A percentile compares a stretch with the other conserved stretches of the same genome.
phyloP scores from a whole-genome alignment of 2,797 vertebrate genomes.

The Karalla daura region DNA sequence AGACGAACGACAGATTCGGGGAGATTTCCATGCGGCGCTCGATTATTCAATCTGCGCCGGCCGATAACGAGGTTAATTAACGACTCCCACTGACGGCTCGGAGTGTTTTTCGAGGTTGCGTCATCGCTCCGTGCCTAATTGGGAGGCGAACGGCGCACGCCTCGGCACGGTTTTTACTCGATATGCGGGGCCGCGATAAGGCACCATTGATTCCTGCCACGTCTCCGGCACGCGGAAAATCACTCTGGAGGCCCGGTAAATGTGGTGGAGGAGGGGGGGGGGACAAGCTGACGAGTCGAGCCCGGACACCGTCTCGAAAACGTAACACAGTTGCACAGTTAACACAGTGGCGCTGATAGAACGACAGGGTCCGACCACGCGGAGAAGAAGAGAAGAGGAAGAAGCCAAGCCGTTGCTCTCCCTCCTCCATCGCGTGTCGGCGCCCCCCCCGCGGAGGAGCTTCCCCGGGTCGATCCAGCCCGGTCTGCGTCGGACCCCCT shows the following conservation, averaged over 20 bases:
- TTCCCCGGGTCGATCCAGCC: slow-evolving; percentile 58
- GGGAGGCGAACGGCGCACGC: slow-evolving; percentile 19
- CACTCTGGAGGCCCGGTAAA: background rate
- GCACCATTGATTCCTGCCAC: slow-evolving; percentile 16
- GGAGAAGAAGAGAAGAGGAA: slow-evolving; percentile 6
- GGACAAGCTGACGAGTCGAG: too few relatives aligned
- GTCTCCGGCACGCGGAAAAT: background rate
- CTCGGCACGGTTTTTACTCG: slow-evolving; percentile 5
- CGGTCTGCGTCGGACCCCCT: too few relatives aligned
- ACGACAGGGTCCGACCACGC: background rate
- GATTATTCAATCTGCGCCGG: slow-evolving; percentile 73
- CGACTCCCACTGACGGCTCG: slow-evolving; percentile 55
- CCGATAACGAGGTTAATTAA: slow-evolving; percentile 75
- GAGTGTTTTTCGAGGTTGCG: slow-evolving; percentile 51
- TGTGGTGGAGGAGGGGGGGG: too few relatives aligned
- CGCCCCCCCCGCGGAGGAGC: slow-evolving; percentile 17
- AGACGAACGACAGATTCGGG: slow-evolving; percentile 70
- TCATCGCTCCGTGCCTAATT: slow-evolving; percentile 53
- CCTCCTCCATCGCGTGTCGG: too few relatives aligned
- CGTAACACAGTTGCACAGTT: background rate
- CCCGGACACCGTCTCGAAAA: background rate
- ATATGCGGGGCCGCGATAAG: slow-evolving; percentile 11
- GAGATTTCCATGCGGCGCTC: slow-evolving; percentile 63
- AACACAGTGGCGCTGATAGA: slow-evolving; percentile 4
- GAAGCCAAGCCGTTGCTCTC: background rate